Conservation (phyloP, 2,113 vertebrate genomes). For the Ailuropoda melanoleuca region DNA sequence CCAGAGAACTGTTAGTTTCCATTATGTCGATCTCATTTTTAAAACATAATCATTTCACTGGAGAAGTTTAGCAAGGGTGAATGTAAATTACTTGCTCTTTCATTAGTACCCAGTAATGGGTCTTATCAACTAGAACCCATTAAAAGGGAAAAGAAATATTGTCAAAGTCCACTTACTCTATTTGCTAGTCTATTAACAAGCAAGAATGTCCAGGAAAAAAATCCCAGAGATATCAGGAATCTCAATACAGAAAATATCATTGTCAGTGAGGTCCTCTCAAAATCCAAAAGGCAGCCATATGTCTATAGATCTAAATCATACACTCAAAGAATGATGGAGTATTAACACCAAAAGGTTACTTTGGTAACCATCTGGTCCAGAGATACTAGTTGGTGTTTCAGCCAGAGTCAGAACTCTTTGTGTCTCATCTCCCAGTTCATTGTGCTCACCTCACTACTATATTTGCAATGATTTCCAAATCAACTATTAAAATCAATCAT, state of each 20-base stretch:
- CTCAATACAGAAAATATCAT: constrained; percentile 15
- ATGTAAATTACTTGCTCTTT: constrained; percentile 29
- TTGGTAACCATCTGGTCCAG: background rate
- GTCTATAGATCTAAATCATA: background rate
- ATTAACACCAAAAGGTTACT: background rate
- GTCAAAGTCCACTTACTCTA: background rate
- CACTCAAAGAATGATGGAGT: background rate
- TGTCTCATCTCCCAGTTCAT: background rate
- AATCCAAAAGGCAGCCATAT: background rate
- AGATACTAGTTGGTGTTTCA: background rate
- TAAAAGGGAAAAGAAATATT: background rate
- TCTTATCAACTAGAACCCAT: background rate
- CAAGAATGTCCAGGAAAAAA: constrained; percentile 8
- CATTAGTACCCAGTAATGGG: background rate
- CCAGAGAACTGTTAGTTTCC: background rate
- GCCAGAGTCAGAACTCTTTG: background rate
- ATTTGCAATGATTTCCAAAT: background rate
- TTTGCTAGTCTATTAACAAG: constrained; percentile 23
- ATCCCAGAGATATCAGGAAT: background rate
- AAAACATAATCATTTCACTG: background rate
- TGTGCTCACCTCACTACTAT: background rate
- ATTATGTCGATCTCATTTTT: background rate
- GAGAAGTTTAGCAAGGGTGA: background rate
- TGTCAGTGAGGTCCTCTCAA: background rate
- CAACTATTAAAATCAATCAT: constrained; percentile 27